phyloP scores from a whole-genome alignment of 1,140 invertebrate genomes.

The Carposina sasakii region DNA sequence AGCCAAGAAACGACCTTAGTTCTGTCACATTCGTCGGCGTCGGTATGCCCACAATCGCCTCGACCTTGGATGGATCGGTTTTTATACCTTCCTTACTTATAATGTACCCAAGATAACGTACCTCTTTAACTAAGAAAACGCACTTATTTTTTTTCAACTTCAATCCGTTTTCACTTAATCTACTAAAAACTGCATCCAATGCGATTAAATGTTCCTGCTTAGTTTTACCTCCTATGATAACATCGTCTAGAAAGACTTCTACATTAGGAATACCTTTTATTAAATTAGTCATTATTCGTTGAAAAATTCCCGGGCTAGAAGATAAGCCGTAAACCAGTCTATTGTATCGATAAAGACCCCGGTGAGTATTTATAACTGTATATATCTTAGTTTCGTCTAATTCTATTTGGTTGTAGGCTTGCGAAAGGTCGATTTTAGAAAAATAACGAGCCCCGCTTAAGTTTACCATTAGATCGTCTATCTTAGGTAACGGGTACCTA shows the following conservation, averaged over 20 bases:
- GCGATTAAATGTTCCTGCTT: background rate
- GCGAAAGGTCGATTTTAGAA: background rate
- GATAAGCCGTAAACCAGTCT: constrained; percentile 4
- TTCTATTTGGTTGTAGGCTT: constrained; percentile 1
- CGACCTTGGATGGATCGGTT: constrained; percentile 30
- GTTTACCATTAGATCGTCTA: background rate
- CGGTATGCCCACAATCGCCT: constrained; percentile 33
- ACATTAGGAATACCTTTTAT: background rate
- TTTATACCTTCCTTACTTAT: constrained; percentile 34
- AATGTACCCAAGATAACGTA: constrained; percentile 43
- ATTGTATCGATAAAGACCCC: constrained; percentile 1
- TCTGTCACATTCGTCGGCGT: constrained; percentile 28
- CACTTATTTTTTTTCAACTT: constrained; percentile 3
- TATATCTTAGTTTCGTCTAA: background rate
- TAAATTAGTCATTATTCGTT: background rate
- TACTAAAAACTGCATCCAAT: background rate
- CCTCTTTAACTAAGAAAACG: constrained; percentile 20
- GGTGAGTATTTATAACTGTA: constrained; percentile 9
- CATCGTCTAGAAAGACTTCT: background rate
- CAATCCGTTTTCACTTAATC: background rate
- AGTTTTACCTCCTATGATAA: background rate
- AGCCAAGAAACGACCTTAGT: constrained; percentile 40
- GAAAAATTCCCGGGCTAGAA: constrained; percentile 7
- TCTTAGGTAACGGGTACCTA: constrained; percentile 3
- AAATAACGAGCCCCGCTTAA: background rate